Conservation (phyloP, 1,140 invertebrate species). For the Drosophila arawakana region DNA sequence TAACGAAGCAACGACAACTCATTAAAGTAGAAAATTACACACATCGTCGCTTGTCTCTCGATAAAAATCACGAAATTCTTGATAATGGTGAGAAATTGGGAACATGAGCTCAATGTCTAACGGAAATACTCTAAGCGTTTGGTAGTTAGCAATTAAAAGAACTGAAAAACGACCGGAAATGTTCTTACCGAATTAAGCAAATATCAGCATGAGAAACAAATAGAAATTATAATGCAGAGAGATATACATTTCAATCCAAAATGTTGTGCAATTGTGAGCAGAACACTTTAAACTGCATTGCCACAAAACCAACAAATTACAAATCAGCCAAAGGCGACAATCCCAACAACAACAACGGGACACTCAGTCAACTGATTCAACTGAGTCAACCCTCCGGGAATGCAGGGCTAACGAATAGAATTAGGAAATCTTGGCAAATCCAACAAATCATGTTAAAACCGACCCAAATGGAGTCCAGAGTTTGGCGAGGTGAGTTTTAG, state of each 20-base stretch:
- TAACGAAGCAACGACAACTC: conserved; percentile 19
- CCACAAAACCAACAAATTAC: conserved; percentile 50
- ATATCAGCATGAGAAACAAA: not conserved
- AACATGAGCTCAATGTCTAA: conserved; percentile 3
- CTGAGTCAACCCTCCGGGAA: conserved; percentile 52
- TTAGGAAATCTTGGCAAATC: conserved; percentile 83
- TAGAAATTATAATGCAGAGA: not conserved
- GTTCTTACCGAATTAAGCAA: not conserved
- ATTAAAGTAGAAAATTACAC: conserved; percentile 47
- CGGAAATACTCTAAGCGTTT: conserved; percentile 10
- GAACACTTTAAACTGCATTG: conserved; percentile 35
- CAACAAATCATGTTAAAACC: conserved; percentile 83
- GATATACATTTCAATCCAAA: not conserved
- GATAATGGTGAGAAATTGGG: conserved; percentile 62
- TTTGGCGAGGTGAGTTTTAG: conserved; percentile 24
- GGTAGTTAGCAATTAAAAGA: not conserved
- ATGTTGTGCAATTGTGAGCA: conserved; percentile 17
- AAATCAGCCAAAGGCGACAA: conserved; percentile 39
- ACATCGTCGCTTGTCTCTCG: conserved; percentile 24
- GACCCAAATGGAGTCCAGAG: conserved; percentile 44
- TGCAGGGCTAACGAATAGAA: conserved; percentile 68
- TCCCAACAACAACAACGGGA: not conserved
- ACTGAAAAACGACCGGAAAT: conserved; percentile 4
- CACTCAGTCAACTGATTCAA: not conserved
- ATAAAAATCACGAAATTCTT: conserved; percentile 41